Conservation (phyloP, 2,888 invertebrate species). For the Merodon equestris region DNA sequence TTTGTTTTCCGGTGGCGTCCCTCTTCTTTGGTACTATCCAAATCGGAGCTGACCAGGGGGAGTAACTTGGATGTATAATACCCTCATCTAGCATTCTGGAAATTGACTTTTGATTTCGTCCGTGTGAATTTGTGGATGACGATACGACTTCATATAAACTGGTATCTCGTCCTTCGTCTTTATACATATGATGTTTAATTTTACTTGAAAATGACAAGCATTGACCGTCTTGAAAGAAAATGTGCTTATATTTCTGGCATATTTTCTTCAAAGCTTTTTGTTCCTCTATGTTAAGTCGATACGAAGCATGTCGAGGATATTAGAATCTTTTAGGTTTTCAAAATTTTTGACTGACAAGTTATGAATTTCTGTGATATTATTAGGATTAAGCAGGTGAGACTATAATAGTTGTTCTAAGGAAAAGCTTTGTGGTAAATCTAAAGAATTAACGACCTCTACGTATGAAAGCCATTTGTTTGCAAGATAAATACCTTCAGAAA, state of each 20-base stretch:
- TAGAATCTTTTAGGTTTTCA: not conserved
- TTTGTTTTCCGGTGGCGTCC: conserved; percentile 45
- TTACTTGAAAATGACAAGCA: conserved; percentile 36
- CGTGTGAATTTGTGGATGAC: conserved; percentile 73
- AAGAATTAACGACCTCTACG: conserved; percentile 63
- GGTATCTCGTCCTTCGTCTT: conserved; percentile 70
- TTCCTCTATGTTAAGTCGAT: conserved; percentile 9
- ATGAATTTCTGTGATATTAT: conserved; percentile 16
- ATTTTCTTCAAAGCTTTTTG: conserved; percentile 25
- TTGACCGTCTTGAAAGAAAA: conserved; percentile 37
- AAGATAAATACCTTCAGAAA: no score
- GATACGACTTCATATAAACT: conserved; percentile 72
- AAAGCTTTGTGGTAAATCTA: conserved; percentile 19
- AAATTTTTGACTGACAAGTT: conserved; percentile 15
- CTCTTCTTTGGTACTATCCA: conserved; percentile 43
- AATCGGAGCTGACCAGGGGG: conserved; percentile 33
- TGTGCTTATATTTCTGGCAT: conserved; percentile 44
- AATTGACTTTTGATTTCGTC: conserved; percentile 72
- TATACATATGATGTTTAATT: conserved; percentile 74
- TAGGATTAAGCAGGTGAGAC: conserved; percentile 8
- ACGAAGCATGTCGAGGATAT: not conserved
- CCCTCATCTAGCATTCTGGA: conserved; percentile 70
- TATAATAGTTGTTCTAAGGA: conserved; percentile 42
- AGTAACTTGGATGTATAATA: conserved; percentile 54
- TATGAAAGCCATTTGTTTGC: conserved; percentile 32